Evolutionary conservation across 2,113 vertebrate genomes (phyloP).

Genomic region (Oreotrochilus melanogaster): DNA sequence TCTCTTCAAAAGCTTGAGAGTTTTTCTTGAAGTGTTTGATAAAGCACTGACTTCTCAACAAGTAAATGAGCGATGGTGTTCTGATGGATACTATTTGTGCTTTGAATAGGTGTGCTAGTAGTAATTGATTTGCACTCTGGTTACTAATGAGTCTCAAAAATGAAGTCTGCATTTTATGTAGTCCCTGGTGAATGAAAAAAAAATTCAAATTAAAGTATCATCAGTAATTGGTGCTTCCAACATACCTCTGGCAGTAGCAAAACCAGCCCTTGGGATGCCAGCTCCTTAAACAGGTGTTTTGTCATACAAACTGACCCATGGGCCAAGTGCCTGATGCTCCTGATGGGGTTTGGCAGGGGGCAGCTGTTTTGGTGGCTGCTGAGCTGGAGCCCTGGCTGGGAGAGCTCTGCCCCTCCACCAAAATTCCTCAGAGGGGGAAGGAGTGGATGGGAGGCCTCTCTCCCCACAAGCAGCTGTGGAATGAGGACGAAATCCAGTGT

Average conservation of each 20-base stretch:
- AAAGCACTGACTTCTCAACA: background rate
- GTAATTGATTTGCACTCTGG: background rate
- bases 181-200: background rate
- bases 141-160: background rate
- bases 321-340: background rate
- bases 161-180: background rate
- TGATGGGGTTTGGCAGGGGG: background rate
- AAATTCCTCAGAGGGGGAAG: constrained; percentile 52
- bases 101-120: background rate
- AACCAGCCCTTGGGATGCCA: background rate
- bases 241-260: background rate
- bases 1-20: background rate
- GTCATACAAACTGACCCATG: rapidly evolving
- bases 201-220: background rate
- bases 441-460: constrained; percentile 36
- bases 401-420: background rate
- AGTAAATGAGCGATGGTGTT: background rate
- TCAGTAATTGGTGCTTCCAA: background rate
- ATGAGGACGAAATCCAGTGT: constrained; percentile 64
- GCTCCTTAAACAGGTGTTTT: background rate
- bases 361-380: background rate
- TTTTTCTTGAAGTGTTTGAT: background rate
- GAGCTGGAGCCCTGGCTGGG: background rate
- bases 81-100: background rate
- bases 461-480: constrained; percentile 61